Evolutionary conservation across 2,113 vertebrate genomes (phyloP), one percentile per base, ranked within the genome.

Genomic region (Esox niger): DNA sequence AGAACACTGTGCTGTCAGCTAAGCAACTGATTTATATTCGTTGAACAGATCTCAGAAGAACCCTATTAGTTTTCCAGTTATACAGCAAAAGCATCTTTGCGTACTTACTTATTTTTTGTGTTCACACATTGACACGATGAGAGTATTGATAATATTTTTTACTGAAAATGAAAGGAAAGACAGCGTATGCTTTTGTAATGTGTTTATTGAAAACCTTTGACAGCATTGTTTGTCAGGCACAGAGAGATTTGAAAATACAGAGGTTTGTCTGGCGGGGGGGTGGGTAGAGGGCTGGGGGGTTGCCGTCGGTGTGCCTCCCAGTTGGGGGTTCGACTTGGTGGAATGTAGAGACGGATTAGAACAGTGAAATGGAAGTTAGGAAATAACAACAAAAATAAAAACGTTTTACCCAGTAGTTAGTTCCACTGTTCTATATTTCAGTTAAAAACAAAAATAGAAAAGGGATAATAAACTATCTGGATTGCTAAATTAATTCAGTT

Each of bases 401-500:
- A 77, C 52, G 86, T 87, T 79, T 84, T 87, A 87, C 90, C 86
- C 92, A 93, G 91, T 89, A 87, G 91, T 93, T 94, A 89, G 88
- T 89, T 90, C 91, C 91, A 87, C 88, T 87, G 54, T 63, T 30
- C 32, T 56, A 52, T 20, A 23, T 75, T 32, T 29, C 2, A 27
- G 57, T 56, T 57, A 64, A 90, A 89, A 91, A 91, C 92, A 92
- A 92, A 90, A 93, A 78, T 66, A 73, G 49, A 76, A 59, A 68
- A 90, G 92, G 91, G 88, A 86, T 90, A 92, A 94, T 93, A 93
- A 93, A 95, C 94, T 82, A 78, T 62, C 61, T 56, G 69, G 90
- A 90, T 88, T 87, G 88, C 87, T 86, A 89, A 7, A 58, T 79
- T 25, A 85, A 89, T 83, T n/a, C n/a, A n/a, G n/a, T 85, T 84